A percentile compares a stretch with the other conserved stretches of the same genome.
These are phyloP conservation scores for Cebidichthys violaceus DNA, from an alignment of 2,113 vertebrate species.

Conservation along the genomic window DNA sequence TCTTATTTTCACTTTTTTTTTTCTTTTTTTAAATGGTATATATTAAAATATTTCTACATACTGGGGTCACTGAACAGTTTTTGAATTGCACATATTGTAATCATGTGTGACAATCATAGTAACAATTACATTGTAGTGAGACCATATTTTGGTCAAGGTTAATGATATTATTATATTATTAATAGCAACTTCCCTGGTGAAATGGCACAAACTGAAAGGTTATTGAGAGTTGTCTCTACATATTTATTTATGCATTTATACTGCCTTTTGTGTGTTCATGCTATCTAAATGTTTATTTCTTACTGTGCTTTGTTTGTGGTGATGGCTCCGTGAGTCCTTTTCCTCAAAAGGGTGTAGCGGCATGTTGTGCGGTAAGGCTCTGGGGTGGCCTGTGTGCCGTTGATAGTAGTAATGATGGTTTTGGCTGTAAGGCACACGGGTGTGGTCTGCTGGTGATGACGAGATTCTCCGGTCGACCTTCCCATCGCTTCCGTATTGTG, in stretches of 20 bases:
- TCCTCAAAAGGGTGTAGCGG: conserved; percentile 50
- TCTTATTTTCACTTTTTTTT: neutral
- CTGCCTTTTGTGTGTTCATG: neutral
- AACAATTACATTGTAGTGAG: neutral
- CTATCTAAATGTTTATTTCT: conserved; percentile 35
- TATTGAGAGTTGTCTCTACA: neutral
- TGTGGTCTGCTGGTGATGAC: conserved; percentile 91
- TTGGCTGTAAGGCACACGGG: conserved; percentile 92
- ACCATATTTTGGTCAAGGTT: neutral
- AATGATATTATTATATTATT: neutral
- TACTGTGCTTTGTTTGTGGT: conserved; percentile 85
- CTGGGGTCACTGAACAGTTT: neutral
- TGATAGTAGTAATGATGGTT: conserved; percentile 80
- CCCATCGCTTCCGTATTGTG: conserved; percentile 72
- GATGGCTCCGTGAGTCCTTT: conserved; percentile 77
- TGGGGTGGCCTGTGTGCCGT: conserved; percentile 77
- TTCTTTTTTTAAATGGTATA: neutral
- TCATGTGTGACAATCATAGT: neutral
- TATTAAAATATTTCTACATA: neutral
- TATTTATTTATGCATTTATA: neutral
- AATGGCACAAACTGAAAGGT: neutral
- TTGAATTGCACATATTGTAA: neutral
- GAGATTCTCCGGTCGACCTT: conserved; percentile 77
- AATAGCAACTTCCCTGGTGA: neutral
- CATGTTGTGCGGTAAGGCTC: conserved; percentile 72